Conservation (phyloP, 2,797 vertebrate species). For the Sus cebifrons region DNA sequence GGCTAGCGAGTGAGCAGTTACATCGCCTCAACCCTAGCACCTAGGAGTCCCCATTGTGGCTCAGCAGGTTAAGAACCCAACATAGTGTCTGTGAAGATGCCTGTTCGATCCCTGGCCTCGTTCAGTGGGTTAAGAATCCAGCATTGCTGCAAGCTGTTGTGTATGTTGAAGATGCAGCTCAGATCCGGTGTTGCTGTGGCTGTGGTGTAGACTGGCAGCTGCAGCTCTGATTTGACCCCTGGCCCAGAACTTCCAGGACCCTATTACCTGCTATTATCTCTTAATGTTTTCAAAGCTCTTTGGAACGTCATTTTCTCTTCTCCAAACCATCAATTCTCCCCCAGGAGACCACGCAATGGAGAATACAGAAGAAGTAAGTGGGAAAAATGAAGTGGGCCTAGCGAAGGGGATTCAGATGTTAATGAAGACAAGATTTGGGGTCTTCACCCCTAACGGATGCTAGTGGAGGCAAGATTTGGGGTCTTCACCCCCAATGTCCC, state of each 20-base stretch:
- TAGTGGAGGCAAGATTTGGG: too few species aligned
- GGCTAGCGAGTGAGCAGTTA: background rate
- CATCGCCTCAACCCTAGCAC: background rate
- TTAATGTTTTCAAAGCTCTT: slow-evolving; percentile 9
- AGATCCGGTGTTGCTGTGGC: too few species aligned
- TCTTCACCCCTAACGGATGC: background rate
- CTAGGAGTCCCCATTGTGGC: too few species aligned
- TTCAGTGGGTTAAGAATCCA: too few species aligned
- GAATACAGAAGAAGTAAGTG: background rate
- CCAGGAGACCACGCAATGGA: background rate
- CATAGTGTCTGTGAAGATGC: too few species aligned
- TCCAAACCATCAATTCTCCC: background rate
- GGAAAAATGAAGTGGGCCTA: background rate
- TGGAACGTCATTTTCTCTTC: background rate
- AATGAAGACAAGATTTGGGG: too few species aligned
- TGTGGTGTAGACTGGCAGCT: too few species aligned
- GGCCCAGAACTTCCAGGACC: background rate
- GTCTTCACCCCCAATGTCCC: background rate
- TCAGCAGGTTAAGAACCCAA: too few species aligned
- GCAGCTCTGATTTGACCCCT: too few species aligned
- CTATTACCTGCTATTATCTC: background rate
- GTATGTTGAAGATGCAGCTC: too few species aligned
- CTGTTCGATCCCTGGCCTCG: too few species aligned
- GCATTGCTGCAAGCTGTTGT: too few species aligned
- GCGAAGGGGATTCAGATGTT: background rate